A percentile compares a stretch with the other conserved stretches of the same genome.
Conservation (phyloP, 2,113 vertebrate genomes). For the Dasyornis broadbenti region DNA sequence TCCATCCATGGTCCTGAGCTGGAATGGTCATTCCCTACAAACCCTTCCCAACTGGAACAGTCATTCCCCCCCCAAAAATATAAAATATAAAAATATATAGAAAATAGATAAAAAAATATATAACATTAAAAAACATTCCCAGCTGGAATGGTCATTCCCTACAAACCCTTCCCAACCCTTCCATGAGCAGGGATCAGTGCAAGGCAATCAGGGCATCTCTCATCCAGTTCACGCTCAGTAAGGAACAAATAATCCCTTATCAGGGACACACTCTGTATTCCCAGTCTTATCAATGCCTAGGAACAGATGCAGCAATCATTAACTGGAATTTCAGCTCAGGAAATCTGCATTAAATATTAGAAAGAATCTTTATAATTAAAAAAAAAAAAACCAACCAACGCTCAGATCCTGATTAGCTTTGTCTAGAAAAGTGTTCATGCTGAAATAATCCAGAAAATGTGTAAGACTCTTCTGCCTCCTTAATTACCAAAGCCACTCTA, state of each 20-base stretch:
- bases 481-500: not conserved
- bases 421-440: not conserved
- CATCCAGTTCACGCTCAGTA: not conserved
- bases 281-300: not conserved
- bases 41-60: not conserved
- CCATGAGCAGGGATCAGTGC: not conserved
- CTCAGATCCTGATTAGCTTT: not conserved
- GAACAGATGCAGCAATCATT: not conserved
- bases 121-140: too few relatives aligned
- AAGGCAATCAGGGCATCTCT: not conserved
- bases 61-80: not conserved
- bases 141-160: not conserved
- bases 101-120: too few relatives aligned
- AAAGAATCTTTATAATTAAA: not conserved
- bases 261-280: not conserved
- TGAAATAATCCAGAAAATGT: not conserved
- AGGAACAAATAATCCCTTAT: not conserved
- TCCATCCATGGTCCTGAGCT: not conserved
- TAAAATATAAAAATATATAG: too few relatives aligned
- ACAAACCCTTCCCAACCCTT: not conserved
- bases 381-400: not conserved
- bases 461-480: not conserved
- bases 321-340: not conserved
- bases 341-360: not conserved
- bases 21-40: not conserved